Conservation (phyloP, 1,140 invertebrate genomes). For the Drosophila malerkotliana region DNA sequence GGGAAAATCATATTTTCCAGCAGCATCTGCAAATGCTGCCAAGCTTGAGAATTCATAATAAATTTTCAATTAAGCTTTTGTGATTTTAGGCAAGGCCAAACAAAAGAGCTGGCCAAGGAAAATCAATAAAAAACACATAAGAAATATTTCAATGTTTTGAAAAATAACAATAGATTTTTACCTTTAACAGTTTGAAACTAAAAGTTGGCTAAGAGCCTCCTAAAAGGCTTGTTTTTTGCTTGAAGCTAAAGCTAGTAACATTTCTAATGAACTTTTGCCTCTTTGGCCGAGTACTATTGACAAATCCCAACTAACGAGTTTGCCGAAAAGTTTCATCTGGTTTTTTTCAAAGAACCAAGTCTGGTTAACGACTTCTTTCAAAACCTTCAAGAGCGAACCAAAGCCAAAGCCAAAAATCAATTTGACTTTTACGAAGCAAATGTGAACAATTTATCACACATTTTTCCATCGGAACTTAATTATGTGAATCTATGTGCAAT, state of each 20-base stretch:
- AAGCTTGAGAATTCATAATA: background rate
- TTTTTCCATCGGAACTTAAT: slow-evolving; percentile 21
- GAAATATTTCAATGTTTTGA: background rate
- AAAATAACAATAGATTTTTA: background rate
- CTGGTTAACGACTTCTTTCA: slow-evolving; percentile 1
- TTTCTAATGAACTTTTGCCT: background rate
- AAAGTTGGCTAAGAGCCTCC: too few species aligned
- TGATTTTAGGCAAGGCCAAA: background rate
- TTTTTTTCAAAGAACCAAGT: background rate
- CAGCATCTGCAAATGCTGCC: background rate
- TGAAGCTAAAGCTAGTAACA: background rate
- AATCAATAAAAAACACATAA: background rate
- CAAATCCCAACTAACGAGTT: slow-evolving; percentile 3
- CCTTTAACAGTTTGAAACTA: too few species aligned
- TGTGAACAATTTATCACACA: slow-evolving; percentile 31
- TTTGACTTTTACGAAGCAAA: background rate
- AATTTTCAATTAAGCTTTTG: slow-evolving; percentile 2
- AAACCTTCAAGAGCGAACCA: background rate
- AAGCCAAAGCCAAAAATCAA: slow-evolving; percentile 25
- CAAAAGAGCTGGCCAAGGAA: background rate
- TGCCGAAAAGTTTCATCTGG: background rate
- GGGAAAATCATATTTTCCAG: background rate
- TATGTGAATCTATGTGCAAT: slow-evolving; percentile 6
- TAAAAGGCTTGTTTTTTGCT: background rate
- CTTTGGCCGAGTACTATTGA: background rate